Conservation (phyloP, 2,797 vertebrate species). For the Hydrophis major region DNA sequence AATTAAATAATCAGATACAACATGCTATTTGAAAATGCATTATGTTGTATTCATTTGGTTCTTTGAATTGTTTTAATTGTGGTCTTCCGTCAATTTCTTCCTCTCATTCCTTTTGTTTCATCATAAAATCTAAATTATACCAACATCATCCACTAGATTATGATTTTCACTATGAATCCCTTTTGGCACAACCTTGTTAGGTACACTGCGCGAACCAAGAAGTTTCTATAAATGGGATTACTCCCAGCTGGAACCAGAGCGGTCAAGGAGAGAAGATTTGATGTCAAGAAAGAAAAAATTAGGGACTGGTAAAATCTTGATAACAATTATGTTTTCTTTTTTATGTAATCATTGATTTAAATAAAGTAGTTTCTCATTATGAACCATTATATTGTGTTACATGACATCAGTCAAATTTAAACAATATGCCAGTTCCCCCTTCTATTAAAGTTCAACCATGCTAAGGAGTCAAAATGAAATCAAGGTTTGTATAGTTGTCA, state of each 20-base stretch:
- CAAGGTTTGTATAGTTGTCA: not conserved
- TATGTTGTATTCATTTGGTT: not conserved
- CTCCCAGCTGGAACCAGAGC: slow-evolving; percentile 53
- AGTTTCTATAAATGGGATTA: slow-evolving; percentile 49
- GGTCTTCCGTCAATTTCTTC: not conserved
- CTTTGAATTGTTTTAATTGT: not conserved
- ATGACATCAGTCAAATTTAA: not conserved
- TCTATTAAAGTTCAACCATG: not conserved
- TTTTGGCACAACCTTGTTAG: slow-evolving; percentile 30
- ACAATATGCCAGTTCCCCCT: not conserved
- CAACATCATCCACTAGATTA: not conserved
- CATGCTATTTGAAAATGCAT: not conserved
- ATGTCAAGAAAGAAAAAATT: slow-evolving; percentile 9
- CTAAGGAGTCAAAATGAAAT: not conserved
- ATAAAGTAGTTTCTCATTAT: not conserved
- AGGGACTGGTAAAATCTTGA: slow-evolving; percentile 3
- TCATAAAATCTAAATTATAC: not conserved
- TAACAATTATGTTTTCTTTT: not conserved
- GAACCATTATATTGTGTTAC: not conserved
- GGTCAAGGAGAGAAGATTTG: slow-evolving; percentile 49
- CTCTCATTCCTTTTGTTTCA: not conserved
- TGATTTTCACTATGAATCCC: not conserved
- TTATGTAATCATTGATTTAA: not conserved
- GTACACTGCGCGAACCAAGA: slow-evolving; percentile 30
- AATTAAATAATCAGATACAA: not conserved